A percentile compares a stretch with the other conserved stretches of the same genome.
These are phyloP conservation scores for Octopus sinensis DNA, from an alignment of 1,140 invertebrate species.

Conservation along the genomic window DNA sequence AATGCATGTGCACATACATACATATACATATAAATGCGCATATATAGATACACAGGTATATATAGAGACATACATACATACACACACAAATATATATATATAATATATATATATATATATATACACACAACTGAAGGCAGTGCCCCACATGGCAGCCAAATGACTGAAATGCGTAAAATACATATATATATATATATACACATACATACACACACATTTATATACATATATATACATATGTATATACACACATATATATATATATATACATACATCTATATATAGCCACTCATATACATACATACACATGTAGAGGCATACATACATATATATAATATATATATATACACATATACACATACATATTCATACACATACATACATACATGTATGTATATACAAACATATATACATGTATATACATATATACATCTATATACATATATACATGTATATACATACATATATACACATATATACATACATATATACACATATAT, in stretches of 20 bases:
- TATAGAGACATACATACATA: neutral
- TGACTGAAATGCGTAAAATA: neutral
- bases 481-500: too few species aligned
- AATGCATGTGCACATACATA: neutral
- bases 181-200: neutral
- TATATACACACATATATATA: neutral
- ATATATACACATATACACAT: neutral
- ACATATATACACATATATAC: too few species aligned
- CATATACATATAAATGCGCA: neutral
- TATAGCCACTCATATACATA: neutral
- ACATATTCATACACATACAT: too few species aligned
- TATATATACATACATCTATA: neutral
- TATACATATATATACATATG: neutral
- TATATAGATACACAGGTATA: neutral
- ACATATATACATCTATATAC: too few species aligned
- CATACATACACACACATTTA: neutral
- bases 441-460: too few species aligned
- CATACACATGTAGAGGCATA: neutral
- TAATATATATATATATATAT: neutral
- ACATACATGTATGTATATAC: too few species aligned
- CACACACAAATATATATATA: neutral
- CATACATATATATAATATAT: too few species aligned
- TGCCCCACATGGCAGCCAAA: neutral
- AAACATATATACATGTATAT: too few species aligned
- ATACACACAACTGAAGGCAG: neutral